phyloP scores from a whole-genome alignment of 2,113 vertebrate species.

The Mus spicilegus region DNA sequence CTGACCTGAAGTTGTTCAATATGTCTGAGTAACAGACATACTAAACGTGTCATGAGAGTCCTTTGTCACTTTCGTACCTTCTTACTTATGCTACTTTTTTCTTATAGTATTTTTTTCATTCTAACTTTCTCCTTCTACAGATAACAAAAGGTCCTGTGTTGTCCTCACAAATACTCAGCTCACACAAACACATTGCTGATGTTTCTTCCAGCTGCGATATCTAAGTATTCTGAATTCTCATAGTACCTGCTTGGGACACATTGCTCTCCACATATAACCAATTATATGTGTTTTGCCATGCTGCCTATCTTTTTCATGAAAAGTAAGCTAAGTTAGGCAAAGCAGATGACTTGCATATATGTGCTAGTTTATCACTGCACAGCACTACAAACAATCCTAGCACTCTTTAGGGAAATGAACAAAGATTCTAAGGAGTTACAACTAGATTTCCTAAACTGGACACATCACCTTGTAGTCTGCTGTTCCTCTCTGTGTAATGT shows the following conservation, averaged over 20 bases:
- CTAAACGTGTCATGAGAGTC: not conserved
- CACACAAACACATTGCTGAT: not conserved
- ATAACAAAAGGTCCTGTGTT: not conserved
- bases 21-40: not conserved
- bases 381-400: not conserved
- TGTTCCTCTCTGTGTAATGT: not conserved
- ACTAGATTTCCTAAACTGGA: not conserved
- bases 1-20: not conserved
- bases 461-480: not conserved
- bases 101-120: not conserved
- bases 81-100: not conserved
- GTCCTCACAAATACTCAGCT: not conserved
- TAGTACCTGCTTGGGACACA: not conserved
- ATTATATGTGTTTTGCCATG: not conserved
- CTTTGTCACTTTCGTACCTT: not conserved
- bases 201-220: not conserved
- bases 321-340: not conserved
- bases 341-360: not conserved
- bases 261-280: not conserved
- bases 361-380: not conserved
- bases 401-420: not conserved
- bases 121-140: not conserved
- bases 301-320: not conserved
- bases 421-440: not conserved
- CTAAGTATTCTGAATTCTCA: not conserved